Evolutionary conservation across 2,113 vertebrate genomes (phyloP), one percentile per base, ranked within the genome.

Genomic region (Anarrhichthys ocellatus): DNA sequence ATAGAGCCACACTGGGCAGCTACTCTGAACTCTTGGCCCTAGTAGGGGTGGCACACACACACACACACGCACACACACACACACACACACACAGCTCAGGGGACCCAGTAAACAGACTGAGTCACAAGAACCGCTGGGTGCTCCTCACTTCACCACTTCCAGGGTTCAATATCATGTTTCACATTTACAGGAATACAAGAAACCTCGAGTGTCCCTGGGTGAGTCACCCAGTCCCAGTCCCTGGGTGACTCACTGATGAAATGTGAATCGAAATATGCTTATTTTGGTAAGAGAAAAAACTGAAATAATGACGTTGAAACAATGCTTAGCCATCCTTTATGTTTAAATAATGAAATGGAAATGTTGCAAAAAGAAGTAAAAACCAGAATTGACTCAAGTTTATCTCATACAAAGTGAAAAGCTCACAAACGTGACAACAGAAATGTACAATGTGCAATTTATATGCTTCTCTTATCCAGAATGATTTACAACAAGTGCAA

Each of bases 401-500:
- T 20, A 73, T 34, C 18, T 54, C 20, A 24, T 22, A 32, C 15
- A 73, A 59, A 52, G 36, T 20, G 38, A 58, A 48, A 46, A 52
- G 61, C 24, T 80, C 58, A 80, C 36, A 75, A 52, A 66, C 50
- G 72, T 34, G 10, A 76, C 64, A 76, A 61, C 61, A 48, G 48
- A 20, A 29, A 78, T 79, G 81, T 78, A 84, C 50, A 61, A 44
- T 44, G 32, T 46, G 64, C 20, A 17, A 40, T 74, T 58, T 62
- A 70, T 82, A 44, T 40, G 42, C 52, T 66, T 48, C 29, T 72
- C 13, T 29, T 40, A 17, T 83, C 40, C 34, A 46, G 17, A 58
- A 11, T 34, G 69, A 85, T 87, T 82, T 83, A 81, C 78, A 78
- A 71, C 73, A 81, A 78, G 82, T 72, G 52, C 62, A 54, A 48